A percentile compares a stretch with the other conserved stretches of the same genome.
These are phyloP conservation scores for Drosophila niveifrons DNA, from an alignment of 2,888 invertebrate species.

Conservation along the genomic window DNA sequence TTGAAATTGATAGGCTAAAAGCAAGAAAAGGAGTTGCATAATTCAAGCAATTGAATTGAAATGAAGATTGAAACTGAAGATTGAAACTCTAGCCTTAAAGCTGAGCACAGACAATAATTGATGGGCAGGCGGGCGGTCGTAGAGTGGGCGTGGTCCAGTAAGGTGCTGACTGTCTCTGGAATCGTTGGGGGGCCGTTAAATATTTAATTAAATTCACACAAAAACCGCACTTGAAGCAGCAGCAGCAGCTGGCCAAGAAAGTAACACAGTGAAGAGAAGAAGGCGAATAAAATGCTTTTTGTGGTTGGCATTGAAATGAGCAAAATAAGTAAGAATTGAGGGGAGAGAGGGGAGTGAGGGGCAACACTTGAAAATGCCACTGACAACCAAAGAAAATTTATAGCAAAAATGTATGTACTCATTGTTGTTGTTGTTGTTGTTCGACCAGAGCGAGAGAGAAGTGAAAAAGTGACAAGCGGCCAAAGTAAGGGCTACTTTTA, in stretches of 20 bases:
- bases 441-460: slow-evolving; percentile 9
- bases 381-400: slow-evolving; percentile 79
- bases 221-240: slow-evolving; percentile 66
- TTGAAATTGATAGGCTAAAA: slow-evolving; percentile 10
- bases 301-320: slow-evolving; percentile 79
- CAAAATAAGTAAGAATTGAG: slow-evolving; percentile 25
- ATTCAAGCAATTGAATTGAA: neutral
- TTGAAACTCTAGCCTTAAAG: slow-evolving; percentile 13
- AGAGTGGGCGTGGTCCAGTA: slow-evolving; percentile 21
- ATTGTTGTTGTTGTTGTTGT: slow-evolving; percentile 25
- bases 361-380: slow-evolving; percentile 77
- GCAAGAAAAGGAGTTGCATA: neutral
- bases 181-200: slow-evolving; percentile 60
- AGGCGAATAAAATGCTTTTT: slow-evolving; percentile 73
- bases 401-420: slow-evolving; percentile 76
- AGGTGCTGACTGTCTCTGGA: slow-evolving; percentile 19
- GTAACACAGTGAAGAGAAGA: slow-evolving; percentile 34
- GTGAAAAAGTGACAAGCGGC: slow-evolving; percentile 12
- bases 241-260: slow-evolving; percentile 60
- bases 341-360: neutral
- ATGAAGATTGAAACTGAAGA: neutral
- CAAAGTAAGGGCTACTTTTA: neutral
- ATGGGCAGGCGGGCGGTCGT: neutral
- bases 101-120: slow-evolving; percentile 18
- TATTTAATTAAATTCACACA: slow-evolving; percentile 75